Percentiles rank a stretch among this genome's conserved stretches.
Evolutionary conservation across 2,797 vertebrate species (phyloP).

Genomic region (Pangasius larnaudii): DNA sequence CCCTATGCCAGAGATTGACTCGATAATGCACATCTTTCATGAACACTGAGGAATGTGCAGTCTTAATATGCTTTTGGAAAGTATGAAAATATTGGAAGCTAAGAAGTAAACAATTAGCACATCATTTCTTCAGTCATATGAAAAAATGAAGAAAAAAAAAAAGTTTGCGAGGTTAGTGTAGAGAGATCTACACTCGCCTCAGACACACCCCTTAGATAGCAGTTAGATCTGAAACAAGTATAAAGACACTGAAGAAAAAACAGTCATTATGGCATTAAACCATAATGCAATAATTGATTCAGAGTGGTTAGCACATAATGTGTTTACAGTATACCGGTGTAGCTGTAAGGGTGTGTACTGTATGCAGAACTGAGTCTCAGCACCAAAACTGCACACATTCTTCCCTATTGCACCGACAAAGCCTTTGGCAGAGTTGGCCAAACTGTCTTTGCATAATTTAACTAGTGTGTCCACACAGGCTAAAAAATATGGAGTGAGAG

Average conservation of each 20-base stretch:
- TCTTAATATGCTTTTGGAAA: background rate
- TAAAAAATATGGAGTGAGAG: background rate
- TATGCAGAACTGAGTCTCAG: background rate
- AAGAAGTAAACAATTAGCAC: background rate
- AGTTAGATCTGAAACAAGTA: background rate
- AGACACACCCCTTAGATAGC: background rate
- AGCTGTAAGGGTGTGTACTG: background rate
- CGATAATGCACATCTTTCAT: background rate
- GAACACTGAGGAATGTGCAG: background rate
- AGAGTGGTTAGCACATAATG: constrained; percentile 3
- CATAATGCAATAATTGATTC: constrained; percentile 6
- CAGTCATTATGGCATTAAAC: constrained; percentile 22
- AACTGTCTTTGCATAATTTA: background rate
- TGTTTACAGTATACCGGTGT: background rate
- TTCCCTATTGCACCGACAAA: constrained; percentile 24
- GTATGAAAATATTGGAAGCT: background rate
- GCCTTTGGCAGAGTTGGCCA: constrained; percentile 10
- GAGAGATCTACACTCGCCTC: no score
- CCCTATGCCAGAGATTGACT: background rate
- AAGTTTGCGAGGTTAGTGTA: background rate
- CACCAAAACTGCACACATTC: constrained; percentile 21
- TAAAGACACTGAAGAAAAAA: background rate
- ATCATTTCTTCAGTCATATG: background rate
- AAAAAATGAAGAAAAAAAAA: background rate
- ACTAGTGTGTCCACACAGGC: background rate